phyloP scores from a whole-genome alignment of 2,113 vertebrate genomes.

The Sylvia atricapilla region DNA sequence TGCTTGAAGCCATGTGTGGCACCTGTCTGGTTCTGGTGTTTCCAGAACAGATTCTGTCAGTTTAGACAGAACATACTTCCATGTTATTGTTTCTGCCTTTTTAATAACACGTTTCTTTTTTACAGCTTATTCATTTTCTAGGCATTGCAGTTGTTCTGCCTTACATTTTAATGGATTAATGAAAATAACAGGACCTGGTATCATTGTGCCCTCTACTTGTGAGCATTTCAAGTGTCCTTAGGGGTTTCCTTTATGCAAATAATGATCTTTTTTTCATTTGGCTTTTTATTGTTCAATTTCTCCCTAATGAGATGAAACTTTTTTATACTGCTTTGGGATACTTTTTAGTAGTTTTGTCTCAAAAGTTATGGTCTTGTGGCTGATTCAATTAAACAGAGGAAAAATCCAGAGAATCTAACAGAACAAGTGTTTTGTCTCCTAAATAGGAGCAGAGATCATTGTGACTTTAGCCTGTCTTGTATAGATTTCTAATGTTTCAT shows the following conservation, averaged over 20 bases:
- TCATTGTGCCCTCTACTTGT: neutral
- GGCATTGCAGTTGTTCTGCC: neutral
- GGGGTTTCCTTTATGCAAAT: neutral
- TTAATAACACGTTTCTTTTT: neutral
- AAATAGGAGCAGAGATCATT: neutral
- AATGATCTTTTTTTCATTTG: neutral
- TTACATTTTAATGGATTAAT: neutral
- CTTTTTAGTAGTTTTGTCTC: neutral
- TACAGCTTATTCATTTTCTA: neutral
- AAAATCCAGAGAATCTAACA: neutral
- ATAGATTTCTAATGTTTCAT: neutral
- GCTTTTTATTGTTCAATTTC: neutral
- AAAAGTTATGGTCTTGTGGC: neutral
- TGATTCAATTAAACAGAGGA: neutral
- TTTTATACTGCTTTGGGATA: neutral
- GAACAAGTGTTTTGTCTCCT: neutral
- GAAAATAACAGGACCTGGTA: neutral
- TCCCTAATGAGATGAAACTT: neutral
- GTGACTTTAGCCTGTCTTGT: neutral
- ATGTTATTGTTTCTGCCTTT: neutral
- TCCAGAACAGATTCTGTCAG: neutral
- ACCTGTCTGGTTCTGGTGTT: neutral
- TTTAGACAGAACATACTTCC: neutral
- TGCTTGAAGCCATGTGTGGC: neutral
- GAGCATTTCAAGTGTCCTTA: neutral